Evolutionary conservation across 2,888 invertebrate genomes (phyloP).

Genomic region (Callyntrura sp.): DNA sequence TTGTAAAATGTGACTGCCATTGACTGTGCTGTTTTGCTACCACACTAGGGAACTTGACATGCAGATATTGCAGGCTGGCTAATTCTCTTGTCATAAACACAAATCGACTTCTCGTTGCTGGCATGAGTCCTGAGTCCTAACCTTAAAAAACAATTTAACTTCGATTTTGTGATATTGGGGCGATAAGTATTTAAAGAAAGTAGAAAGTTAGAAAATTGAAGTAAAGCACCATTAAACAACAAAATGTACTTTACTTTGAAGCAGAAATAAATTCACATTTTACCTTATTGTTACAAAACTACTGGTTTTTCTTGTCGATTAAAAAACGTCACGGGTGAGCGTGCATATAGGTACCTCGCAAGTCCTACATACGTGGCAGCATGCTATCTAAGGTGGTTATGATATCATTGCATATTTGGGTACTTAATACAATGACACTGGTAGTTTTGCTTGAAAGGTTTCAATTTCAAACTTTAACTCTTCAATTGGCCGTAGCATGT

Average conservation of each 20-base stretch:
- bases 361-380: too few relatives aligned
- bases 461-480: constrained; percentile 39
- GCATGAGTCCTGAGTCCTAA: too few relatives aligned
- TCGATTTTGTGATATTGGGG: neutral
- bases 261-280: too few relatives aligned
- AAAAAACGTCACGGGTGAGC: too few relatives aligned
- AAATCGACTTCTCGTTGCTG: constrained; percentile 17
- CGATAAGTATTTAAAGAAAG: neutral
- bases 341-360: too few relatives aligned
- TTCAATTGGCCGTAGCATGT: constrained; percentile 58
- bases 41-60: neutral
- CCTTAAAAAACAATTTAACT: constrained; percentile 3
- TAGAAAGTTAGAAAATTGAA: too few relatives aligned
- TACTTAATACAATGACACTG: constrained; percentile 5
- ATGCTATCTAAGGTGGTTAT: neutral
- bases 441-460: constrained; percentile 42
- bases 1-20: neutral
- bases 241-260: too few relatives aligned
- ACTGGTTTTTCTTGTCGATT: too few relatives aligned
- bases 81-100: constrained; percentile 16
- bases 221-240: too few relatives aligned
- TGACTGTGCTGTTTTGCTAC: neutral
- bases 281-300: too few relatives aligned
- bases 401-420: neutral
- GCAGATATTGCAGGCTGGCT: neutral